Base-by-base conservation (phyloP, 2,113 vertebrate genomes). In the Aix galericulata region DNA sequence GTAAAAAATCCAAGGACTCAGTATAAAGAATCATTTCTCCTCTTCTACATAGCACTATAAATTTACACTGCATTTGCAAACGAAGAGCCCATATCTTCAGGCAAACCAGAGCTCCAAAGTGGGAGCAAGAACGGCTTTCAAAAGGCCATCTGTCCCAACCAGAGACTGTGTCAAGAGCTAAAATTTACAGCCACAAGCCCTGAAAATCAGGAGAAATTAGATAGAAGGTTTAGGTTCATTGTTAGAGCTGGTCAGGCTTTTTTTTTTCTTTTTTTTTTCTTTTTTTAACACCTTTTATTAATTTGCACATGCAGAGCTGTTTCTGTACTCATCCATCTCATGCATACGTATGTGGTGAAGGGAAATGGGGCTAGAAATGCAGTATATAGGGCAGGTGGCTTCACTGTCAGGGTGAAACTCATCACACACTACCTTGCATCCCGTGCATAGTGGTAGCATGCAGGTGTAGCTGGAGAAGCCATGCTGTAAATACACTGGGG, bases 21-120 rank as follows among this genome's bases (percentile, higher is more conserved):
- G 67, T 87, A 88, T 94, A 97, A 97, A 97, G 93, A 97, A 66
- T 95, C 93, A 97, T 96, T 97, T 97, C 91, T 94, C 89, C 95
- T 96, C 87, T 93, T 91, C 89, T 94, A 20, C 89, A 91, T 36
- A 79, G 84, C 59, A 80, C 94, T 89, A 95, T 97, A 95, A 96
- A 97, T 95, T 95, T 94, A 85, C 95, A 88, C 84, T 59, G 86
- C 84, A 85, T 96, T 96, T 96, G 93, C 95, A 96, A 96, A 96
- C 94, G 79, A 91, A 95, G 89, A 94, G 82, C 67, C 77, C 86
- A 91, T 90, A 96, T 95, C 95, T 96, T 89, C 91, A 87, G 86
- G 91, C 84, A 90, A 95, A 94, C 76, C 88, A 92, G 78, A 94
- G 82, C 84, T 95, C 55, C 82, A 46, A 89, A 94, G 79, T 81